Conservation (phyloP, 2,113 vertebrate genomes). For the Potamarius usumacintae region DNA sequence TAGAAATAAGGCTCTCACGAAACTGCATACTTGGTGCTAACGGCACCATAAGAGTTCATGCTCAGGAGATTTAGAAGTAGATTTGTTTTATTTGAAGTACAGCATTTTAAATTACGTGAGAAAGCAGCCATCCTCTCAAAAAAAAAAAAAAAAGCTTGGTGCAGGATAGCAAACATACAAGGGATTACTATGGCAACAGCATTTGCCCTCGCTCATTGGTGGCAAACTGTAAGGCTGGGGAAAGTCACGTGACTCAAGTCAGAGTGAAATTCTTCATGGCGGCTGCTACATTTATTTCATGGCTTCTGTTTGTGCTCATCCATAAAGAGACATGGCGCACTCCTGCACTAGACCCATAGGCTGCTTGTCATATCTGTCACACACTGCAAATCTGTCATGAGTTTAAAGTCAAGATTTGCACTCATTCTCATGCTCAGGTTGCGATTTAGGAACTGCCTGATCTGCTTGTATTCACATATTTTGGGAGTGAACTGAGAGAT, state of each 20-base stretch:
- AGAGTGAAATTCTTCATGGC: conserved; percentile 48
- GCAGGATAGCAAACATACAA: conserved; percentile 54
- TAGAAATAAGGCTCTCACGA: not conserved
- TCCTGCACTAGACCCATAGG: not conserved
- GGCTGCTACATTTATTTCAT: conserved; percentile 41
- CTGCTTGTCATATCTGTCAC: conserved; percentile 14
- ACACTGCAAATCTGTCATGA: conserved; percentile 17
- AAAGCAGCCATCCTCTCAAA: conserved; percentile 15
- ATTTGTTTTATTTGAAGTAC: conserved; percentile 22
- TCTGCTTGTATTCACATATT: conserved; percentile 9
- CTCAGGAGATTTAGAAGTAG: not conserved
- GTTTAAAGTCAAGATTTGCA: conserved; percentile 1
- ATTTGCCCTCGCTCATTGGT: conserved; percentile 54
- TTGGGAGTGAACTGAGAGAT: conserved; percentile 17
- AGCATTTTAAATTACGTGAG: conserved; percentile 24
- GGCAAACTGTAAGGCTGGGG: conserved; percentile 53
- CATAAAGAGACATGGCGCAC: conserved; percentile 17
- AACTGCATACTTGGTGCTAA: not conserved
- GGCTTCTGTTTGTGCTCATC: conserved; percentile 31
- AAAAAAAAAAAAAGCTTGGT: conserved; percentile 29
- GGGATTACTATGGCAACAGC: conserved; percentile 58
- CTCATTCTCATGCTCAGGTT: not conserved
- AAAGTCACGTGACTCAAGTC: conserved; percentile 51
- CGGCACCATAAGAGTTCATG: not conserved
- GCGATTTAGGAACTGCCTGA: not conserved